Percentiles rank a stretch among this genome's conserved stretches.
Conservation (phyloP, 1,140 invertebrate species). For the Drosophila ironensis region DNA sequence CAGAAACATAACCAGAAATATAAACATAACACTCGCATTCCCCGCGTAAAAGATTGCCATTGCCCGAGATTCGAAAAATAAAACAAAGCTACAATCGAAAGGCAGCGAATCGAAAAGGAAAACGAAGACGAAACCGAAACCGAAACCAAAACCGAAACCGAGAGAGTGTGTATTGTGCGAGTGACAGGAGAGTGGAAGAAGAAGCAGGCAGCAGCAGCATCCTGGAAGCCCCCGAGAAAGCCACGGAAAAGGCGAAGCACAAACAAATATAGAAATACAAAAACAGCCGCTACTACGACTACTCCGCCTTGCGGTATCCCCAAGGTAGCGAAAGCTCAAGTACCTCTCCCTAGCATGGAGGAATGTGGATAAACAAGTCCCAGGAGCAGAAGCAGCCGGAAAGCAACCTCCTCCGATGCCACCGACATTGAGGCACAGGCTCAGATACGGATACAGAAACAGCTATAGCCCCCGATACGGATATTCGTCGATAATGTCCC, state of each 20-base stretch:
- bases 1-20: no score
- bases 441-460: constrained; percentile 17
- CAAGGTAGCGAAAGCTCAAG: background rate
- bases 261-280: constrained; percentile 9
- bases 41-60: no score
- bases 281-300: background rate
- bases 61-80: no score
- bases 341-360: constrained; percentile 13
- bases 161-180: constrained; percentile 26
- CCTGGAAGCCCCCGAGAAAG: constrained; percentile 38
- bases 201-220: constrained; percentile 29
- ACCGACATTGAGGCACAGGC: constrained; percentile 8
- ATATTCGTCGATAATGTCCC: constrained; percentile 9
- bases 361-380: constrained; percentile 18
- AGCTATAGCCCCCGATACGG: constrained; percentile 13
- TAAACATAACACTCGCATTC: background rate
- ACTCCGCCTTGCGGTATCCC: background rate
- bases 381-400: constrained; percentile 4
- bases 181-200: constrained; percentile 12
- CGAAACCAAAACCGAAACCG: constrained; percentile 9
- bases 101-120: background rate
- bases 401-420: constrained; percentile 26
- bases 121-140: no score
- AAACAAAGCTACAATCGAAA: background rate
- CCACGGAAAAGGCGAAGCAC: constrained; percentile 16